phyloP scores from a whole-genome alignment of 2,888 invertebrate genomes.

The Ennomos quercinarius region DNA sequence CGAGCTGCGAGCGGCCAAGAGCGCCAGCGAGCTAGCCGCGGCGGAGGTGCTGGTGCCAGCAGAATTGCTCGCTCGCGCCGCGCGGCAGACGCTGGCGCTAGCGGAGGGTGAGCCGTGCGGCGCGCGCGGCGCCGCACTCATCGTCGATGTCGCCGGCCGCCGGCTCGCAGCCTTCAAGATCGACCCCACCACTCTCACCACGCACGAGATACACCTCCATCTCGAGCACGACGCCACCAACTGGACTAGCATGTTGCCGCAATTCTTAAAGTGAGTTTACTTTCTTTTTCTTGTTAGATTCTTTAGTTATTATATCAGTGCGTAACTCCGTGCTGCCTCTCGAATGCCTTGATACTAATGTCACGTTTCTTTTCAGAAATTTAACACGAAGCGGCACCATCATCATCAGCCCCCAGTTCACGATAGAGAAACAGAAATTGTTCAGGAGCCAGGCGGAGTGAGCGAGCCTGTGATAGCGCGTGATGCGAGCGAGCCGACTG shows the following conservation, averaged over 20 bases:
- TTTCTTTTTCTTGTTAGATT: too few relatives aligned
- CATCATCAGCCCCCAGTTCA: slow-evolving; percentile 95
- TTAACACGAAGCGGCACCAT: slow-evolving; percentile 94
- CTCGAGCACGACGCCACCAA: slow-evolving; percentile 94
- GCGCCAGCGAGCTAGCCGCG: slow-evolving; percentile 90
- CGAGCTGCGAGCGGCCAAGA: slow-evolving; percentile 92
- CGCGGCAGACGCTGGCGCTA: slow-evolving; percentile 91
- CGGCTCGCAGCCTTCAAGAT: slow-evolving; percentile 93
- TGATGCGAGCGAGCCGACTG: slow-evolving; percentile 77
- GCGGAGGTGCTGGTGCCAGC: slow-evolving; percentile 95
- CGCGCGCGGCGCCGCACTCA: slow-evolving; percentile 93
- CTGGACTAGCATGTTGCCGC: slow-evolving; percentile 95
- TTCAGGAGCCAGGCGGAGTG: slow-evolving; percentile 90
- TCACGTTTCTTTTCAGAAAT: slow-evolving; percentile 86
- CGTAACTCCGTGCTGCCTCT: too few relatives aligned
- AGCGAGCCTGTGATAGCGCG: slow-evolving; percentile 64
- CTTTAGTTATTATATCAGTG: not conserved
- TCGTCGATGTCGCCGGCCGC: slow-evolving; percentile 92
- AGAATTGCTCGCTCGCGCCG: slow-evolving; percentile 91
- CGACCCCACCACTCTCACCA: slow-evolving; percentile 94
- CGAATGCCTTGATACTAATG: slow-evolving; percentile 42
- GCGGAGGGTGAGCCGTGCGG: slow-evolving; percentile 97
- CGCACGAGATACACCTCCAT: slow-evolving; percentile 95
- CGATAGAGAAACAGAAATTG: slow-evolving; percentile 95
- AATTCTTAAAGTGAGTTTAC: slow-evolving; percentile 93